Evolutionary conservation across 2,797 vertebrate species (phyloP).

Genomic region (Gila robusta): DNA sequence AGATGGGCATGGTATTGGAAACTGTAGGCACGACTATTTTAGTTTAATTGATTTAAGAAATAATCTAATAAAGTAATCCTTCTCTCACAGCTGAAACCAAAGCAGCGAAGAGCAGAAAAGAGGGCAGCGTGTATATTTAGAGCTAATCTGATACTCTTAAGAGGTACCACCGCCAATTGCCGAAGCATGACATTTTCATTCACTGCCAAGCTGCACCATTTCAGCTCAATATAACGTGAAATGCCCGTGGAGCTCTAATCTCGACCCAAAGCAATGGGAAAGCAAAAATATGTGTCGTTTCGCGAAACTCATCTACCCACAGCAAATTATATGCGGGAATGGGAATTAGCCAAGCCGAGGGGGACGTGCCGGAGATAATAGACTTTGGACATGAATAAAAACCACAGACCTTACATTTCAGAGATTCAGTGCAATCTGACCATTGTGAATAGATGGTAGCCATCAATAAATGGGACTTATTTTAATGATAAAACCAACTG

Average conservation of each 20-base stretch:
- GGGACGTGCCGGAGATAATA: slow-evolving; percentile 12
- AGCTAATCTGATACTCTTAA: slow-evolving; percentile 21
- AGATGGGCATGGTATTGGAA: slow-evolving; percentile 31
- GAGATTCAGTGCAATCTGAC: not conserved
- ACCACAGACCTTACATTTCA: not conserved
- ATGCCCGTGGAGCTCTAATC: slow-evolving; percentile 16
- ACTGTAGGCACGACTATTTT: slow-evolving; percentile 45
- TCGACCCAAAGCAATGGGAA: slow-evolving; percentile 29
- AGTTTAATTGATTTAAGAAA: slow-evolving; percentile 54
- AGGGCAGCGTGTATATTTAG: slow-evolving; percentile 40
- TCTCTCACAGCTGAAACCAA: slow-evolving; percentile 29
- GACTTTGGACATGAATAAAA: slow-evolving; percentile 13
- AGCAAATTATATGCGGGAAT: slow-evolving; percentile 9
- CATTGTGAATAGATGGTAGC: not conserved
- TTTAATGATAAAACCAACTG: not conserved
- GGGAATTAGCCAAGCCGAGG: slow-evolving; percentile 26
- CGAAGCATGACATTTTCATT: slow-evolving; percentile 23
- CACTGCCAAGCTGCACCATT: not conserved
- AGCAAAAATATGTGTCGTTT: slow-evolving; percentile 35
- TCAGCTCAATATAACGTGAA: slow-evolving; percentile 34
- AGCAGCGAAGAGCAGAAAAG: not conserved
- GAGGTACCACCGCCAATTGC: not conserved
- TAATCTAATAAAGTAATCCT: slow-evolving; percentile 54
- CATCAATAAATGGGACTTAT: not conserved
- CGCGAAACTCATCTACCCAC: slow-evolving; percentile 7